phyloP scores from a whole-genome alignment of 2,888 invertebrate genomes.

The Lepidocyrtinus sp. region DNA sequence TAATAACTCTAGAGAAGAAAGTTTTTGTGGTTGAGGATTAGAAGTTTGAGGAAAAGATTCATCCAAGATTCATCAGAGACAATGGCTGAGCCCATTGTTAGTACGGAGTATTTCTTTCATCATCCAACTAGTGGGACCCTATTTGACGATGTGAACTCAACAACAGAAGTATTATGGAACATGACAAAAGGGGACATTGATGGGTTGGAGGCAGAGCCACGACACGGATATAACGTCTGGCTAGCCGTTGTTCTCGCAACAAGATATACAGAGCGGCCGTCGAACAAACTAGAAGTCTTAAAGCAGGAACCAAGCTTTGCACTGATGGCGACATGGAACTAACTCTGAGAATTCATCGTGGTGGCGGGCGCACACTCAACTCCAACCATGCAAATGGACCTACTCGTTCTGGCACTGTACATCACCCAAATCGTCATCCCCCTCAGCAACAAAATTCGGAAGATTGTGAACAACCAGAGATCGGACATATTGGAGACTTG shows the following conservation, averaged over 20 bases:
- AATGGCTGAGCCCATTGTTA: slow-evolving; percentile 38
- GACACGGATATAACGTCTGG: slow-evolving; percentile 55
- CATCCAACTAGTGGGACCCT: slow-evolving; percentile 27
- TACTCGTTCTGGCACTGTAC: slow-evolving; percentile 58
- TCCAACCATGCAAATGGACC: slow-evolving; percentile 69
- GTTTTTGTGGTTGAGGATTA: too few species aligned
- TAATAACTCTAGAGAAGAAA: neutral
- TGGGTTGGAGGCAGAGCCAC: slow-evolving; percentile 18
- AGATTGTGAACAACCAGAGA: slow-evolving; percentile 78
- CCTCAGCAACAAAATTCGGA: slow-evolving; percentile 73
- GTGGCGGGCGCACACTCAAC: slow-evolving; percentile 82
- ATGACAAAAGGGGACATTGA: neutral
- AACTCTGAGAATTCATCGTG: slow-evolving; percentile 93
- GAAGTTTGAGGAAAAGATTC: neutral
- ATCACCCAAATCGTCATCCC: slow-evolving; percentile 25
- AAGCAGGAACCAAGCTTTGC: slow-evolving; percentile 86
- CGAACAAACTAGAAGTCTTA: slow-evolving; percentile 90
- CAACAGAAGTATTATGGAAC: slow-evolving; percentile 22
- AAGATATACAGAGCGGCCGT: slow-evolving; percentile 96
- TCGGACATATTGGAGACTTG: slow-evolving; percentile 66
- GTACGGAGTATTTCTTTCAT: slow-evolving; percentile 23
- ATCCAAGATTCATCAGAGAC: neutral
- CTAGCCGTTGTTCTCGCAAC: slow-evolving; percentile 78
- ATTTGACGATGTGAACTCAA: slow-evolving; percentile 33
- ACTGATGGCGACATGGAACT: slow-evolving; percentile 83